Conservation (phyloP, 2,113 vertebrate genomes). For the Dryoscopus gambensis region DNA sequence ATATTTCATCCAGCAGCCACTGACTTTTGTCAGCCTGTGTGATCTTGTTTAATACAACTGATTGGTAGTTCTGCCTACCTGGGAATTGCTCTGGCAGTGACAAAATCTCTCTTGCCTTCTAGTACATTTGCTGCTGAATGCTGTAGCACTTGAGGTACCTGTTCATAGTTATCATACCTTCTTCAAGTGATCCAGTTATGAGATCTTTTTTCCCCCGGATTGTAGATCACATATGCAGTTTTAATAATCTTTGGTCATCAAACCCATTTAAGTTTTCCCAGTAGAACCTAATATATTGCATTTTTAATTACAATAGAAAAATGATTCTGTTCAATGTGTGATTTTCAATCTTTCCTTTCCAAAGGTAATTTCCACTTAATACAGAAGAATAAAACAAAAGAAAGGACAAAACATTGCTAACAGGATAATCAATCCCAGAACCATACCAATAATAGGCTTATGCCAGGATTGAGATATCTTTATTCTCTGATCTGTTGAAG, state of each 20-base stretch:
- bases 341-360: neutral
- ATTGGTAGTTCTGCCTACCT: neutral
- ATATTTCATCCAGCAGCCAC: neutral
- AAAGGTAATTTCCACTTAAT: neutral
- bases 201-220: neutral
- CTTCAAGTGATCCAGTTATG: neutral
- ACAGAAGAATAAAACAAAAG: neutral
- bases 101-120: neutral
- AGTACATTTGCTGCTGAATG: neutral
- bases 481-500: neutral
- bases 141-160: neutral
- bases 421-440: neutral
- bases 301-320: slow-evolving; percentile 16
- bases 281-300: neutral
- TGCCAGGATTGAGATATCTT: neutral
- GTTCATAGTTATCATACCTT: neutral
- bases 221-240: neutral
- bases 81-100: neutral
- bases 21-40: neutral
- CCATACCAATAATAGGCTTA: neutral
- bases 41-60: neutral
- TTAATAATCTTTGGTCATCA: neutral
- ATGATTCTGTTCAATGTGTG: neutral
- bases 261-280: neutral
- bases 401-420: neutral